These are phyloP conservation scores for Rotaria macrura DNA, from an alignment of 2,888 invertebrate species.

Conservation along the genomic window DNA sequence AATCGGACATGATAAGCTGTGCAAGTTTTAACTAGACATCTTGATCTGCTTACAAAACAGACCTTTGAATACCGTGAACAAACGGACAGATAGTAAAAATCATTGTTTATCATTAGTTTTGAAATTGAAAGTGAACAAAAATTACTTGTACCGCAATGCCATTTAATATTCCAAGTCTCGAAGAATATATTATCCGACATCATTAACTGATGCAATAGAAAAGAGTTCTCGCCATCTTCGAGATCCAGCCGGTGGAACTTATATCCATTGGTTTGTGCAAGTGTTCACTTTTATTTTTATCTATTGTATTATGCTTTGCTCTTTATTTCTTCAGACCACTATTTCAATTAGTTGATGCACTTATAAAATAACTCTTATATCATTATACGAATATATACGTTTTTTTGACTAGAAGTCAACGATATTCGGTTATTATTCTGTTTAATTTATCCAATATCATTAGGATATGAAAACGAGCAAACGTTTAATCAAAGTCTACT, in stretches of 20 bases:
- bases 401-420: constrained; percentile 74
- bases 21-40: no score
- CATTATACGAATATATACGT: no score
- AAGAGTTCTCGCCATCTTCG: constrained; percentile 85
- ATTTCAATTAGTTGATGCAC: constrained; percentile 80
- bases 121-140: not conserved
- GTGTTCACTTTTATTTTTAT: constrained; percentile 36
- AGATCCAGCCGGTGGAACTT: constrained; percentile 90
- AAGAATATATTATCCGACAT: constrained; percentile 27
- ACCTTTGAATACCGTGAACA: no score
- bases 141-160: constrained; percentile 24
- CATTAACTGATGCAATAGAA: constrained; percentile 31
- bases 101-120: not conserved
- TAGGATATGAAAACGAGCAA: constrained; percentile 60
- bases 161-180: constrained; percentile 22
- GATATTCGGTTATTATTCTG: constrained; percentile 81
- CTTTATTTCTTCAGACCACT: constrained; percentile 64
- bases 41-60: no score
- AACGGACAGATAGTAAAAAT: not conserved
- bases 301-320: not conserved
- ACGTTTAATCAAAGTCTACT: constrained; percentile 68
- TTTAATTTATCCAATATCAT: constrained; percentile 88
- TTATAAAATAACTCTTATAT: constrained; percentile 53
- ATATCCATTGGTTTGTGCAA: constrained; percentile 88
- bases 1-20: no score